Percentiles rank a stretch among this genome's conserved stretches.
Conservation (phyloP, 2,888 invertebrate genomes). For the Axea sp. region DNA sequence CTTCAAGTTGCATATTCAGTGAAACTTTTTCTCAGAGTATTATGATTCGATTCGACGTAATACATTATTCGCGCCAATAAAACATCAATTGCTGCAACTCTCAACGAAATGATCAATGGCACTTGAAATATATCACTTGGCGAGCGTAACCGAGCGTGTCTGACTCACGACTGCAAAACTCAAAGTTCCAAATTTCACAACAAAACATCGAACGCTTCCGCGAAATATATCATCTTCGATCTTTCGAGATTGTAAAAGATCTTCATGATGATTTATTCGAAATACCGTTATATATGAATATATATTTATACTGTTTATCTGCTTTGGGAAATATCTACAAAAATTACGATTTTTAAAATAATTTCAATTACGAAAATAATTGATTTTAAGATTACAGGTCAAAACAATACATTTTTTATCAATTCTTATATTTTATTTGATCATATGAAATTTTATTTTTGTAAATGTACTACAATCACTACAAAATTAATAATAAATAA, state of each 20-base stretch:
- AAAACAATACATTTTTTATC: too few species aligned
- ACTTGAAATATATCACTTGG: slow-evolving; percentile 57
- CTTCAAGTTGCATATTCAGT: slow-evolving; percentile 28
- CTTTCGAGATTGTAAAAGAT: slow-evolving; percentile 46
- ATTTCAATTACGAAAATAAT: too few species aligned
- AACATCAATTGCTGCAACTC: slow-evolving; percentile 56
- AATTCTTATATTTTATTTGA: too few species aligned
- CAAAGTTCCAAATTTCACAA: slow-evolving; percentile 55
- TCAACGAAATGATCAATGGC: slow-evolving; percentile 53
- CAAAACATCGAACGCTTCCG: slow-evolving; percentile 53
- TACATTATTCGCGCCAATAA: slow-evolving; percentile 58
- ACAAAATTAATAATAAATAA: too few species aligned
- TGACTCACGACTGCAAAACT: slow-evolving; percentile 50
- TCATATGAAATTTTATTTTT: too few species aligned
- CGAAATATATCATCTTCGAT: slow-evolving; percentile 58
- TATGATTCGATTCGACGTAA: slow-evolving; percentile 59
- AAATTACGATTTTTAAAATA: too few species aligned
- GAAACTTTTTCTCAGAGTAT: slow-evolving; percentile 37
- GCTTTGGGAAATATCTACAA: too few species aligned
- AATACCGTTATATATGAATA: slow-evolving; percentile 27
- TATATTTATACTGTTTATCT: not conserved
- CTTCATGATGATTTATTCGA: slow-evolving; percentile 35
- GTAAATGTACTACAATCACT: too few species aligned
- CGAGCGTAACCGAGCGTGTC: slow-evolving; percentile 36
- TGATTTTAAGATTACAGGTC: too few species aligned